These are phyloP conservation scores for Moxostoma hubbsi DNA, from an alignment of 2,797 vertebrate species.

Conservation along the genomic window DNA sequence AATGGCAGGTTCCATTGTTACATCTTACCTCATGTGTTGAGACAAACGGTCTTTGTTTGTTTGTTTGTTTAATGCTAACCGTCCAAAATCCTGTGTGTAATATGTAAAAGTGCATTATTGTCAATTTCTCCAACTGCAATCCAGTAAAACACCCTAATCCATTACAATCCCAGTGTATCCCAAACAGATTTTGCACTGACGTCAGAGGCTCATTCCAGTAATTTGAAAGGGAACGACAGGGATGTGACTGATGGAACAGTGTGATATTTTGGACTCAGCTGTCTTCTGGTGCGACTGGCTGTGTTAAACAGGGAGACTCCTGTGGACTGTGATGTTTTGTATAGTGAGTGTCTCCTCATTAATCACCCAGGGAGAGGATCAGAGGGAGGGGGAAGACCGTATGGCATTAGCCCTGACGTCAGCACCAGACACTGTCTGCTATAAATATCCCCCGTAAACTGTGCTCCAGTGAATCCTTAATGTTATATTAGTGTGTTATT, in stretches of 20 bases:
- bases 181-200: background rate
- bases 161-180: conserved; percentile 18
- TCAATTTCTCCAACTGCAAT: background rate
- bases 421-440: conserved; percentile 52
- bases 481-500: conserved; percentile 59
- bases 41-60: too few relatives aligned
- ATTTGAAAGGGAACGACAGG: conserved; percentile 25
- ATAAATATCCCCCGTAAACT: conserved; percentile 60
- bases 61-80: too few relatives aligned
- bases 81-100: too few relatives aligned
- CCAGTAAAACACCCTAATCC: conserved; percentile 11
- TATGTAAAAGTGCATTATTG: background rate
- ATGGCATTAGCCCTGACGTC: conserved; percentile 58
- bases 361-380: conserved; percentile 47
- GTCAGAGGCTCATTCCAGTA: background rate
- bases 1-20: too few relatives aligned
- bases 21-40: too few relatives aligned
- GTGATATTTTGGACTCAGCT: conserved; percentile 29
- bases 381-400: conserved; percentile 37
- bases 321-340: conserved; percentile 40
- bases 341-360: conserved; percentile 42
- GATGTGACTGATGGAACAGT: conserved; percentile 8
- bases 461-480: conserved; percentile 58
- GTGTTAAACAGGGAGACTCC: conserved; percentile 44
- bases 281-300: conserved; percentile 29